Conservation (phyloP, 2,888 invertebrate genomes). For the Catocala nupta region DNA sequence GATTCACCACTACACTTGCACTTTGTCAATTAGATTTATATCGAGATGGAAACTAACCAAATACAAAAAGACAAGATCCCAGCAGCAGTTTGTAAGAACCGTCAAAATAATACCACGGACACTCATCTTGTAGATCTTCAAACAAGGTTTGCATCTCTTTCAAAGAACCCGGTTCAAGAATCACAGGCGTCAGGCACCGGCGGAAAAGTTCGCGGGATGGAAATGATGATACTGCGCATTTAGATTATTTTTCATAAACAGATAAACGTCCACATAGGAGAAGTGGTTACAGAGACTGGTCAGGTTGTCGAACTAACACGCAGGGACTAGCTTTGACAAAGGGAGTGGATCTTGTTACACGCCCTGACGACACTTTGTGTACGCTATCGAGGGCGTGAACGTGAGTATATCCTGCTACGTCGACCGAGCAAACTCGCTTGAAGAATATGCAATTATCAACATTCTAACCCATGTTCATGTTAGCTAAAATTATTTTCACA, state of each 20-base stretch:
- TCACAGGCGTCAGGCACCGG: conserved; percentile 68
- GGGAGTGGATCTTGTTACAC: conserved; percentile 70
- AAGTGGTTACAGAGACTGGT: conserved; percentile 78
- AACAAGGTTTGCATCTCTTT: conserved; percentile 71
- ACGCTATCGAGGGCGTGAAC: conserved; percentile 75
- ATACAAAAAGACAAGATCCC: conserved; percentile 84
- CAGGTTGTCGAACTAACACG: conserved; percentile 78
- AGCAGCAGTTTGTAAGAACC: conserved; percentile 84
- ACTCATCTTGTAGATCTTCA: conserved; percentile 79
- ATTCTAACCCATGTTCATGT: neutral
- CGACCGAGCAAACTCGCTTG: conserved; percentile 30
- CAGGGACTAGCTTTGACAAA: conserved; percentile 65
- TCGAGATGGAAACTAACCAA: conserved; percentile 72
- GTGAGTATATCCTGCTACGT: conserved; percentile 41
- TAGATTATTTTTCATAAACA: conserved; percentile 57
- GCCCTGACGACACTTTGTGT: conserved; percentile 70
- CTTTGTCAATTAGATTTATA: conserved; percentile 12
- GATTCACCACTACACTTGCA: conserved; percentile 2
- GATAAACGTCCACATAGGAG: conserved; percentile 76
- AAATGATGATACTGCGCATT: conserved; percentile 61
- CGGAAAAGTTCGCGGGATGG: conserved; percentile 48
- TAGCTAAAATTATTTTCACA: too few species aligned
- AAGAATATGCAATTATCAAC: neutral
- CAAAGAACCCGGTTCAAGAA: conserved; percentile 48
- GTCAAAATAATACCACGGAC: conserved; percentile 86